Evolutionary conservation across 2,113 vertebrate species (phyloP), one percentile per base, ranked within the genome.

Genomic region (Trematocara stigmaticum): DNA sequence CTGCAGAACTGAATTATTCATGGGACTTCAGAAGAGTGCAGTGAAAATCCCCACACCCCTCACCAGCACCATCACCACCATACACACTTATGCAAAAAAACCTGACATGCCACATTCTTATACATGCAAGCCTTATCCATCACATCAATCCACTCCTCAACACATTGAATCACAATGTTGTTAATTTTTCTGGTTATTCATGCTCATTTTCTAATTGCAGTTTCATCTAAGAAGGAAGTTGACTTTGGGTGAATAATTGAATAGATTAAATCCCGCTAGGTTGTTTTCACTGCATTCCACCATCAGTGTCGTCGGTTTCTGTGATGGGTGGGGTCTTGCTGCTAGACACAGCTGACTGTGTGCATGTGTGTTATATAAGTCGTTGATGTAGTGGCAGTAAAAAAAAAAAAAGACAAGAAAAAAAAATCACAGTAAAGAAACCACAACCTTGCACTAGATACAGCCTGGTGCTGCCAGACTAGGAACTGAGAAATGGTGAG

Each of bases 1-100:
- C 95, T 93, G 94, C 94, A 95, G 91, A 93, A 71, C 87, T 97
- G 95, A 95, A 96, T 97, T 93, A 96, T 97, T 95, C 93, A 96
- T 96, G 61, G 86, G 51, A 52, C 90, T 92, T 93, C 88, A 91
- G 87, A 92, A 82, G 93, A 93, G 94, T 90, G 93, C 92, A 88
- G 94, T 91, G 92, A 95, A 93, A 94, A 91, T 89, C 88, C 89
- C 91, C 89, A 87, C 87, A 91, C 87, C 87, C 87, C 69, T 16
- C 66, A 45, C 13, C 38, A 42, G 2, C 64, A 69, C 64, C 38
- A 10, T 23, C 38, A 26, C 38, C 38, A 45, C 66, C 40, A 74
- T 79, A 82, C 89, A 84, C 91, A 91, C 88, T 87, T 84, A 34
- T 88, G 89, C 90, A 88, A 88, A 66, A 89, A 84, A 94, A 91